Evolutionary conservation across 2,888 invertebrate species (phyloP).

Genomic region (Drosophila sordidapex): DNA sequence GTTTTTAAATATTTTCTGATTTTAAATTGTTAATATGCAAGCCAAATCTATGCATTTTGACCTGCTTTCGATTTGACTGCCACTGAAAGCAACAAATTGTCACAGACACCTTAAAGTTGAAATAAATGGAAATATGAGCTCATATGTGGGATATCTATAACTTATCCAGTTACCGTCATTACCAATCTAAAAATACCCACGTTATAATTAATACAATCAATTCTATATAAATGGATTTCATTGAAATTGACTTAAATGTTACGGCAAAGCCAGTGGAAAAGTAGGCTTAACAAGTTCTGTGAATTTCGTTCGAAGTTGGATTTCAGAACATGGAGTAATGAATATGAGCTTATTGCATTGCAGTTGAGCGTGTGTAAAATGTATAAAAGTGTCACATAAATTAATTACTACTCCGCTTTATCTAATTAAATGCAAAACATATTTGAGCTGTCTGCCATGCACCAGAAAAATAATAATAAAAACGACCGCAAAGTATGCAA

Average conservation of each 20-base stretch:
- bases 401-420: slow-evolving; percentile 33
- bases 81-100: background rate
- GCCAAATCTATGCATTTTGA: background rate
- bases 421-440: slow-evolving; percentile 35
- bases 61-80: background rate
- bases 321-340: background rate
- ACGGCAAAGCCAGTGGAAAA: background rate
- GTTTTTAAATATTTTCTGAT: background rate
- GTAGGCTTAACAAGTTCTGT: background rate
- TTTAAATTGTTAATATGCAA: background rate
- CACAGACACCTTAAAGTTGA: background rate
- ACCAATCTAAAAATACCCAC: background rate
- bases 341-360: background rate
- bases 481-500: slow-evolving; percentile 8
- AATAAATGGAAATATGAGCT: background rate
- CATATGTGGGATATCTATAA: background rate
- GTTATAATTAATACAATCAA: background rate
- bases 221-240: background rate
- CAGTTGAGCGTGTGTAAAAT: background rate
- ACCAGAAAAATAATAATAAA: background rate
- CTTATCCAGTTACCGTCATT: background rate
- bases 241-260: background rate
- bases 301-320: background rate
- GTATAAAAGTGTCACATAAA: slow-evolving; percentile 1
- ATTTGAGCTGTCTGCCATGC: slow-evolving; percentile 1